Base-by-base conservation (phyloP, 2,888 invertebrate species). In the Perdita meconis region DNA sequence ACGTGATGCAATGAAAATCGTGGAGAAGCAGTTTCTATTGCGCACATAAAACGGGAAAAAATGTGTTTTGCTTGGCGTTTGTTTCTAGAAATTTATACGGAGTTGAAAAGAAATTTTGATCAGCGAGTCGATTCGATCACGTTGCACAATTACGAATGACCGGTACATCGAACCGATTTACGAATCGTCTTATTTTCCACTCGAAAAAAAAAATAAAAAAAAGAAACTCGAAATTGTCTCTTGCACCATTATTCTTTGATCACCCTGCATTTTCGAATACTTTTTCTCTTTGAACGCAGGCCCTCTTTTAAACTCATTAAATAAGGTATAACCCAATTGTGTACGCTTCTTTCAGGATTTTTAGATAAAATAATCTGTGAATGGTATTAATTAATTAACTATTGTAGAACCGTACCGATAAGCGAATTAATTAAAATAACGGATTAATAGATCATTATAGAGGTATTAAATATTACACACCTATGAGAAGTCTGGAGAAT, bases 231-330 rank as follows among this genome's bases (percentile, higher is more conserved):
- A 22, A 38, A 57, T 56, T 16, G 36, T 65, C 75, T 74, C 75
- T 75, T 75, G 75, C 75, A 74, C 66, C 75, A 75, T 74, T 74
- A 74, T 74, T 74, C 75, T 74, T 75, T 36, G 74, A 75, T 73
- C 74, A 75, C 74, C 74, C 74, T 75, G 74, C 44, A 73, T 59
- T 47, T 53, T 64, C 26, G 12, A 64, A 51, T 8, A 34, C 8
- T 47, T 51, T 36, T 51, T 36, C 42, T 16, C 19, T 34, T 53
- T 22, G 19, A 53, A 30, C 4, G 34, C 57, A 59, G 57, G 64
- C 64, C 44, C 36, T 73, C 47, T 73, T 56, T 30, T 30, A 30
- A 47, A 47, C 16, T 38, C 38, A 38, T 30, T 16, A 34, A 70
- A 61, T 34, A 56, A 56, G 61, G 57, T 64, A 47, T 53, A 75